Evolutionary conservation across 2,797 vertebrate species (phyloP), one percentile per base, ranked within the genome.

Genomic region (Carduelis carduelis): DNA sequence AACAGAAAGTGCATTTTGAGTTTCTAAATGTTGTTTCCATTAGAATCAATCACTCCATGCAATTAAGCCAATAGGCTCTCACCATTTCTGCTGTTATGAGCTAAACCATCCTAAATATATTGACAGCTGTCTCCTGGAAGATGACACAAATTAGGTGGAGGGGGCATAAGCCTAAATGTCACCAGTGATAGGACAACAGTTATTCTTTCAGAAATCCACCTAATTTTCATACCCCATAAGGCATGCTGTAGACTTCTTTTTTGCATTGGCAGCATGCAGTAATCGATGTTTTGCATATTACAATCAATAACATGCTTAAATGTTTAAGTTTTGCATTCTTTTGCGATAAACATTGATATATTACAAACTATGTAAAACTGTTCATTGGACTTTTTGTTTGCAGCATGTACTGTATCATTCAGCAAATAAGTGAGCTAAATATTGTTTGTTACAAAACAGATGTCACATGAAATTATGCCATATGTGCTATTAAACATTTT

Each of bases 1-100:
- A 98, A 98, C 96, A 97, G 97, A 97, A 98, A 98, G 97, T 97
- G 96, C 97, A 94, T 97, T 98, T 97, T 78, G 97, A 98, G 96
- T 98, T 98, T 98, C 97, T 98, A 98, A 98, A 98, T 98, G 98
- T 98, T 98, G 98, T 98, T 98, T 98, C 97, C 98, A 98, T 98
- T 98, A 98, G 98, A 98, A 99, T 99, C 98, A 99, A 98, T 99
- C 99, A 98, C 98, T 98, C 98, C 95, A 85, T 96, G 97, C 98
- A 98, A 99, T 99, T 98, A 99, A 98, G 98, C 98, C 98, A 98
- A 98, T 98, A 98, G 98, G 97, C 93, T 98, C 94, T 97, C 98
- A 98, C 98, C 98, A 98, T 98, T 98, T 98, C 98, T 98, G 98
- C 98, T 98, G 98, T 97, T 98, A 98, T 98, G 98, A 98, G 98